Evolutionary conservation across 2,797 vertebrate genomes (phyloP).

Genomic region (Kryptolebias ocellatus): DNA sequence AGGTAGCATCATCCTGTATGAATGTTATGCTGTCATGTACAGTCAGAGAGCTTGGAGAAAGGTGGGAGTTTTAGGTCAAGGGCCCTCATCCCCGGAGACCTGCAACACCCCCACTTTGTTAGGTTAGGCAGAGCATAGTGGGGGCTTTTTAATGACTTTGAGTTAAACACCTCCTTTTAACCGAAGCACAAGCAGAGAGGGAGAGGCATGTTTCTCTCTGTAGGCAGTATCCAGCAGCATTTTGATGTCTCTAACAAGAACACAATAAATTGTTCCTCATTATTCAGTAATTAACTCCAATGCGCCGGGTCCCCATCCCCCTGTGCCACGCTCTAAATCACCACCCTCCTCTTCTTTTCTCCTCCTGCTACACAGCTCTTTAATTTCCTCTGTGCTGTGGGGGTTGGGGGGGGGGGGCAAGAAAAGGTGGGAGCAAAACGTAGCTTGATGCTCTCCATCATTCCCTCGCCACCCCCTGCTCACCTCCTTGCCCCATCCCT

Average conservation of each 20-base stretch:
- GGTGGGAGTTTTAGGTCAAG: conserved; percentile 34
- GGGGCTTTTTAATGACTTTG: conserved; percentile 55
- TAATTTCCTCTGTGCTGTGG: conserved; percentile 84
- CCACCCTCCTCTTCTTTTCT: conserved; percentile 72
- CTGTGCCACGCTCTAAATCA: conserved; percentile 80
- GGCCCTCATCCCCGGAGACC: conserved; percentile 49
- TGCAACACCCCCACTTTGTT: conserved; percentile 43
- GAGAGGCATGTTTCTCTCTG: conserved; percentile 53
- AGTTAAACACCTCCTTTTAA: conserved; percentile 64
- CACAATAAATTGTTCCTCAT: conserved; percentile 90
- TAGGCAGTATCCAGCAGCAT: conserved; percentile 75
- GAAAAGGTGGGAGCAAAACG: conserved; percentile 47
- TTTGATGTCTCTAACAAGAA: conserved; percentile 88
- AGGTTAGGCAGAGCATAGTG: conserved; percentile 40
- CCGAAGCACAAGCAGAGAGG: conserved; percentile 50
- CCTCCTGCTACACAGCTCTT: conserved; percentile 81
- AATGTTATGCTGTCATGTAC: conserved; percentile 22
- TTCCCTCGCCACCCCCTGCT: conserved; percentile 71
- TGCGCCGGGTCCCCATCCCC: conserved; percentile 77
- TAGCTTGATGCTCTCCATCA: conserved; percentile 81
- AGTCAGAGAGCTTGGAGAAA: conserved; percentile 57
- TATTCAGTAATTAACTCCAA: conserved; percentile 90
- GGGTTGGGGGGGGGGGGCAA: conserved; percentile 70
- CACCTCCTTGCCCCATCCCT: conserved; percentile 51
- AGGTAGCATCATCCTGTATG: conserved; percentile 41